Evolutionary conservation across 2,113 vertebrate species (phyloP).

Genomic region (Sander lucioperca): DNA sequence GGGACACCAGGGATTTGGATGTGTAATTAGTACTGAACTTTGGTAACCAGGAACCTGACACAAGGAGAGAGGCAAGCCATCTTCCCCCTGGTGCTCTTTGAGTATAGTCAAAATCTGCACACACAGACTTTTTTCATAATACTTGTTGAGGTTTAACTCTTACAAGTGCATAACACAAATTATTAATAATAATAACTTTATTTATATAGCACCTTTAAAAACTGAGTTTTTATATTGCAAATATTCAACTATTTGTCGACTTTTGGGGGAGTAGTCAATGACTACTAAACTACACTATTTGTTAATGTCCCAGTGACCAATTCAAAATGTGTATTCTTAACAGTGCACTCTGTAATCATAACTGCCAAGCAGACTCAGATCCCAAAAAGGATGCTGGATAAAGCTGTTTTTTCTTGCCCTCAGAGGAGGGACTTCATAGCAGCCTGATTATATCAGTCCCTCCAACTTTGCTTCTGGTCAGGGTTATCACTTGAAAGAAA

Average conservation of each 20-base stretch:
- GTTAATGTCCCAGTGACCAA: not conserved
- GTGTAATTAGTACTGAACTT: conserved; percentile 57
- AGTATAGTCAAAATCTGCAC: conserved; percentile 20
- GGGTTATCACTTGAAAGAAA: conserved; percentile 57
- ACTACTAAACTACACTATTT: too few species aligned
- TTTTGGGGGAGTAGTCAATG: too few species aligned
- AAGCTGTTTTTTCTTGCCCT: conserved; percentile 11
- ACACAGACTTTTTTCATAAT: not conserved
- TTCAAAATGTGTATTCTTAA: conserved; percentile 39
- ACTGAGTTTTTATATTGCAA: too few species aligned
- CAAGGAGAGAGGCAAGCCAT: conserved; percentile 24
- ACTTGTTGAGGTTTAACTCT: conserved; percentile 15
- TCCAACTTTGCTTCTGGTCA: conserved; percentile 31
- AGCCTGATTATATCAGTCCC: conserved; percentile 42
- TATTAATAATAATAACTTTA: too few species aligned
- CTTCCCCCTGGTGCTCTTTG: not conserved
- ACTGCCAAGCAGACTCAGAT: conserved; percentile 18
- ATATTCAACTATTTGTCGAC: too few species aligned
- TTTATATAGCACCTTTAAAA: too few species aligned
- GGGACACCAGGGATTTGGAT: conserved; percentile 30
- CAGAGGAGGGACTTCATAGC: conserved; percentile 16
- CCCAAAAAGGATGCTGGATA: conserved; percentile 12
- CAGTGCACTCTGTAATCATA: conserved; percentile 14
- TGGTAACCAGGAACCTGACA: conserved; percentile 57
- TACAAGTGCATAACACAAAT: conserved; percentile 6